phyloP scores from a whole-genome alignment of 2,888 invertebrate genomes.

The Adelognathus sp. region DNA sequence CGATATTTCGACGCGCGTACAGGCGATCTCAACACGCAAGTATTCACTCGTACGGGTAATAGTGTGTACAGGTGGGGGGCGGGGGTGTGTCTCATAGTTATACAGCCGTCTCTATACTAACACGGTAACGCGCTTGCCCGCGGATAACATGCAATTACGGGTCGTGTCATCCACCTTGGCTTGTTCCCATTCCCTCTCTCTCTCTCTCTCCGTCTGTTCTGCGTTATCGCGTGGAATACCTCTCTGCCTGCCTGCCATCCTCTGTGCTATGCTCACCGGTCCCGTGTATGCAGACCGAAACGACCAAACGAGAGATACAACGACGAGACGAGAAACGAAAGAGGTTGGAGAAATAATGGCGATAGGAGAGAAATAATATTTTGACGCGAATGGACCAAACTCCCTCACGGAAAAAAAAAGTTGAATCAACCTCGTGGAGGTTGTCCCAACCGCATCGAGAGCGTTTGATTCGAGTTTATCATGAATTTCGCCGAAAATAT shows the following conservation, averaged over 20 bases:
- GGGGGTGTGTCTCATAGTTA: conserved; percentile 22
- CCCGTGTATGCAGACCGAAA: conserved; percentile 61
- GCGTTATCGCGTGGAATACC: conserved; percentile 76
- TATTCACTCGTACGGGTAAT: not conserved
- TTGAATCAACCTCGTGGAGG: too few species aligned
- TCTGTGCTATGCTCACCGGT: conserved; percentile 6
- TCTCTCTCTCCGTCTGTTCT: too few species aligned
- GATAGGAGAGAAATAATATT: conserved; percentile 26
- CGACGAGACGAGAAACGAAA: not conserved
- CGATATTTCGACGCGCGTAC: conserved; percentile 19
- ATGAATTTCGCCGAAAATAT: too few species aligned
- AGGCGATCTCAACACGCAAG: not conserved
- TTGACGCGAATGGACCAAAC: too few species aligned
- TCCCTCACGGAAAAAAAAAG: too few species aligned
- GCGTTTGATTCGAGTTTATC: too few species aligned
- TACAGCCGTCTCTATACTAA: conserved; percentile 50
- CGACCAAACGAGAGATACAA: conserved; percentile 65
- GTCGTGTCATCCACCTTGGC: conserved; percentile 79
- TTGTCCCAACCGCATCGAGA: too few species aligned
- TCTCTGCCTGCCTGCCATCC: conserved; percentile 58
- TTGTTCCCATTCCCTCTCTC: conserved; percentile 75
- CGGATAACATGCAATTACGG: conserved; percentile 80
- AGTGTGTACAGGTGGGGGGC: too few species aligned
- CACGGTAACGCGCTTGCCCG: conserved; percentile 58
- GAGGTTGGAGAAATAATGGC: conserved; percentile 4